Percentiles rank a stretch among this genome's conserved stretches.
Conservation (phyloP, 35 echinoderm and acorn worm genomes). For the Strongylocentrotus purpuratus region DNA sequence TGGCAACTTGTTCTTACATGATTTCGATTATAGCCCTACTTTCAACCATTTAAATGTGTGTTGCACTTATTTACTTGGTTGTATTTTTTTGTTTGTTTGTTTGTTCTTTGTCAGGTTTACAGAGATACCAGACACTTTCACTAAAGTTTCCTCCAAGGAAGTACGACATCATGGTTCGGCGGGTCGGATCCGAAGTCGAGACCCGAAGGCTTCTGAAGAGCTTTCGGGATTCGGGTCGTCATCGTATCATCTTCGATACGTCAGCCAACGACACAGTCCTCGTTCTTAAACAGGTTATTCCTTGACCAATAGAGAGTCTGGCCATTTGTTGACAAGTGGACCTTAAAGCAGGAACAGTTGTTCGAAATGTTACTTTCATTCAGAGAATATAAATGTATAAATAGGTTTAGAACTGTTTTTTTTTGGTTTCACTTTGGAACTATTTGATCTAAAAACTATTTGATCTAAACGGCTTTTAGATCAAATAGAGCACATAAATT, state of each 20-base stretch:
- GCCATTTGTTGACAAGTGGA: background rate
- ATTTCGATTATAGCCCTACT: no score
- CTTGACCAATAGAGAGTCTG: background rate
- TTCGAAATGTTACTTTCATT: no score
- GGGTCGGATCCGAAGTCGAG: background rate
- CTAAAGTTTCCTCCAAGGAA: background rate
- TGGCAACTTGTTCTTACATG: no score
- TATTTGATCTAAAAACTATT: no score
- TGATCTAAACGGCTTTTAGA: no score
- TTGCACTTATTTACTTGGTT: no score
- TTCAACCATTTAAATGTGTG: no score
- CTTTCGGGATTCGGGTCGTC: conserved; percentile 50
- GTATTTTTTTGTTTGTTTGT: background rate
- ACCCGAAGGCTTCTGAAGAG: conserved; percentile 42
- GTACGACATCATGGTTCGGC: conserved; percentile 52
- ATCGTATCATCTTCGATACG: conserved; percentile 63
- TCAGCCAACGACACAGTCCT: background rate
- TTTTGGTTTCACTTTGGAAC: no score
- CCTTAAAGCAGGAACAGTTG: background rate
- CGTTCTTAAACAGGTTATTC: conserved; percentile 59
- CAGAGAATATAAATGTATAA: no score
- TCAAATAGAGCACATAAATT: no score
- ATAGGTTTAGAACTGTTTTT: no score
- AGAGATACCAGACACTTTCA: conserved; percentile 39
- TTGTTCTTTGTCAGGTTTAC: conserved; percentile 37